Base-by-base conservation (phyloP, 2,113 vertebrate genomes). In the Isurus oxyrinchus region DNA sequence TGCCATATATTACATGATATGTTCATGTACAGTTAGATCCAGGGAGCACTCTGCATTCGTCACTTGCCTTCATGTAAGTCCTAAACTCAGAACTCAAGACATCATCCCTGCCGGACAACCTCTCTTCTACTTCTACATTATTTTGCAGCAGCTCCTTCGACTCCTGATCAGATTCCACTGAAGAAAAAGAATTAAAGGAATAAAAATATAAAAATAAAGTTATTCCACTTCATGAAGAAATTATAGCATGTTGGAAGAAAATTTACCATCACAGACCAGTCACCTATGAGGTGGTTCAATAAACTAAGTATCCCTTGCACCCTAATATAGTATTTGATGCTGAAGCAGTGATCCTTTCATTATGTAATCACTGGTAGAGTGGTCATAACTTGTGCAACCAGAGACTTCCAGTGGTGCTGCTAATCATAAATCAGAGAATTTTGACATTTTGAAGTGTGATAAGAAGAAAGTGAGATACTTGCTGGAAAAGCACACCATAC, bases 51-150 rank as follows among this genome's bases (percentile, higher is more conserved):
- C 53, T 5, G 44, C 7, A 88, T 94, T 13, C 90, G n/a, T 96
- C 93, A 96, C 98, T 98, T 98, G 97, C 99, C 99, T 99, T 98
- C 96, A 98, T 98, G 97, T 98, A 99, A 97, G 97, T 98, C 97
- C 98, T 97, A 96, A 99, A 99, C 96, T 98, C 98, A 0, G 98
- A 96, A 97, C 97, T 98, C 79, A 99, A 98, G 57, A 97, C 96
- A 57, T 98, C 97, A 0, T 98, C 97, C 96, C 98, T 97, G 96
- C 97, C 97, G 66, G 72, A 96, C 96, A 98, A 98, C 79, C 98
- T 97, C 44, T 98, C 97, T 97, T 97, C 98, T 96, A 97, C 97
- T 95, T 97, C 97, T 97, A 98, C 97, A 81, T 97, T 98, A 96
- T 44, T 97, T 96, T 98, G 97, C 19, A 97, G 97, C 96, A 97